phyloP scores from a whole-genome alignment of 2,113 vertebrate genomes.

The Hippolais icterina region DNA sequence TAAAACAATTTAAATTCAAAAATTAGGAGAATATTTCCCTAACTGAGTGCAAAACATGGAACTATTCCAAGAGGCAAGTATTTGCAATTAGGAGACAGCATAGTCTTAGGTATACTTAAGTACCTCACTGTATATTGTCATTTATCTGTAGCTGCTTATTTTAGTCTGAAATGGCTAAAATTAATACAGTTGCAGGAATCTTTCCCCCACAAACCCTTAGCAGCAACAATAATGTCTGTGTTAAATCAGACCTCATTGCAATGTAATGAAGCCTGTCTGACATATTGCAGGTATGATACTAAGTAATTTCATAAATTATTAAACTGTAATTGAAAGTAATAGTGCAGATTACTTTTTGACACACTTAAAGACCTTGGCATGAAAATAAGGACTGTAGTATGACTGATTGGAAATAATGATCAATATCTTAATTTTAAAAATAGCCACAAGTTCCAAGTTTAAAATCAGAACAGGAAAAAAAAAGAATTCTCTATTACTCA shows the following conservation, averaged over 20 bases:
- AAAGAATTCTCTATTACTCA: not conserved
- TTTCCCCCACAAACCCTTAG: conserved; percentile 68
- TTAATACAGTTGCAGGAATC: conserved; percentile 53
- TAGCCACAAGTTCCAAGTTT: not conserved
- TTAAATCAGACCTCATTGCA: conserved; percentile 78
- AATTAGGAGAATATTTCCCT: not conserved
- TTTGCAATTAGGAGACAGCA: not conserved
- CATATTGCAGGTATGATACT: conserved; percentile 76
- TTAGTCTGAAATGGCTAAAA: conserved; percentile 64
- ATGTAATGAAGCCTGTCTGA: conserved; percentile 78
- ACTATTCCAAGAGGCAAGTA: not conserved
- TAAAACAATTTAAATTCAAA: conserved; percentile 14
- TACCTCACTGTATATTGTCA: not conserved
- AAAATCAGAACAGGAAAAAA: not conserved
- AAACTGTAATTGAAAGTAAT: conserved; percentile 77
- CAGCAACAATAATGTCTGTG: conserved; percentile 71
- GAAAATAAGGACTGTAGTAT: conserved; percentile 55
- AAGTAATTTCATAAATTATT: conserved; percentile 81
- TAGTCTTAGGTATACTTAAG: not conserved
- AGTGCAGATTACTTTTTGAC: conserved; percentile 65
- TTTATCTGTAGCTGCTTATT: conserved; percentile 59
- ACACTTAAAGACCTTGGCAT: conserved; percentile 54
- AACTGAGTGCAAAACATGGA: not conserved
- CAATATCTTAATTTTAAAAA: conserved; percentile 45
- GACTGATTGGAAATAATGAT: conserved; percentile 47